Evolutionary conservation across 2,888 invertebrate genomes (phyloP).

Genomic region (Lissonota sp.): DNA sequence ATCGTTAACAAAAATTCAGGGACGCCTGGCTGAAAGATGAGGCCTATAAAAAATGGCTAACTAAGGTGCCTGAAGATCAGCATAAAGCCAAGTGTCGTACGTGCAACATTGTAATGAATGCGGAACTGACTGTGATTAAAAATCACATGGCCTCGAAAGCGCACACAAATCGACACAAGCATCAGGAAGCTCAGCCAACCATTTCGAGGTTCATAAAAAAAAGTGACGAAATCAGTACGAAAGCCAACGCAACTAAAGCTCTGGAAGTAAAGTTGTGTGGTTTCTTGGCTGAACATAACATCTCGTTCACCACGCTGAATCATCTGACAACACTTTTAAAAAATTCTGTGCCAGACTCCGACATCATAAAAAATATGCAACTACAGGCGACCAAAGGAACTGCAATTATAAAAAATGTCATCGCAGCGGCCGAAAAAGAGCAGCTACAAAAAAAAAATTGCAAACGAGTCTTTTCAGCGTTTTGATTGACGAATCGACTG

Average conservation of each 20-base stretch:
- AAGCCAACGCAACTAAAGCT: conserved; percentile 4
- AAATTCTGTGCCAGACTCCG: conserved; percentile 67
- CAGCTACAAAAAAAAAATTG: conserved; percentile 63
- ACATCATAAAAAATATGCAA: conserved; percentile 67
- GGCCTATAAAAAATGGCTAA: no score
- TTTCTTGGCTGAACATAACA: conserved; percentile 46
- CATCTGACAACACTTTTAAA: conserved; percentile 63
- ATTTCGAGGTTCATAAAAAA: conserved; percentile 6
- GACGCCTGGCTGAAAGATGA: no score
- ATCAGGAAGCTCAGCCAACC: neutral
- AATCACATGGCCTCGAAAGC: no score
- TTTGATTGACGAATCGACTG: conserved; percentile 67
- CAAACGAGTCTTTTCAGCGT: conserved; percentile 66
- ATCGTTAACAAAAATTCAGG: no score
- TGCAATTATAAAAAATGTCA: conserved; percentile 67
- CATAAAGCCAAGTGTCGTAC: no score
- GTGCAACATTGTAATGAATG: no score
- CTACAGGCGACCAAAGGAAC: conserved; percentile 68
- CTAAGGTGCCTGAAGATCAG: no score
- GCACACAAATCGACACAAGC: neutral
- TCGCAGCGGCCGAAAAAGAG: conserved; percentile 67
- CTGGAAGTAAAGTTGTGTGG: conserved; percentile 26
- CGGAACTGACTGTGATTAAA: no score
- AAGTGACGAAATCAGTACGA: neutral
- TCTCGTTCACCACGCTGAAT: conserved; percentile 29